Evolutionary conservation across 1,140 invertebrate species (phyloP), one percentile per base, ranked within the genome.

Genomic region (Temnothorax longispinosus): DNA sequence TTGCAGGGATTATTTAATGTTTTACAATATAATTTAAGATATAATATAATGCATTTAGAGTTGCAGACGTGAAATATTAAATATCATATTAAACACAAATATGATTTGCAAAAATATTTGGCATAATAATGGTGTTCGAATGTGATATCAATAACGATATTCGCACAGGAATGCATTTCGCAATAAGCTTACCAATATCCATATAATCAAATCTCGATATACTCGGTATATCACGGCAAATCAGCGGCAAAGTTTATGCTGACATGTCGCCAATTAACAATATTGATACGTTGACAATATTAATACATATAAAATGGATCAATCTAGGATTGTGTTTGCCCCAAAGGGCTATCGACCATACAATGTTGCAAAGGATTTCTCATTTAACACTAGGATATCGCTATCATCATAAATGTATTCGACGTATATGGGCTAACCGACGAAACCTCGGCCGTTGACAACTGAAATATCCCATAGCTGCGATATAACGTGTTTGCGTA

Each of bases 201-300:
- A 44, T 50, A 60, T 72, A 60, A 82, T 74, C 54, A 38, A 84
- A 84, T 84, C 78, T 84, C 54, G 41, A 84, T 60, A 84, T 60
- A 32, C n/a, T 58, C 18, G 50, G 41, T 50, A 75, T 60, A 62
- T 84, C 69, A 75, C 13, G 54, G 27, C 10, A 44, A 21, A 27
- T 82, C 65, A 56, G 69, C 15, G 52, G 54, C 32, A 62, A 84
- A 75, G 56, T 74, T 74, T 84, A 75, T n/a, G 21, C 54, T 35
- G 18, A 60, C 21, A 52, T 44, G 41, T 74, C 74, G 8, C 18
- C 38, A 74, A 82, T 82, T 82, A 74, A 47, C 44, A 58, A 75
- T 62, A 84, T 84, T 58, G 65, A 58, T 81, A 58, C 27, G 11
- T 60, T 60, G 69, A 84, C 69, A 75, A 75, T 84, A 75, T 74